Evolutionary conservation across 2,888 invertebrate genomes (phyloP), one percentile per base, ranked within the genome.

Genomic region (Prenolepis imparis): DNA sequence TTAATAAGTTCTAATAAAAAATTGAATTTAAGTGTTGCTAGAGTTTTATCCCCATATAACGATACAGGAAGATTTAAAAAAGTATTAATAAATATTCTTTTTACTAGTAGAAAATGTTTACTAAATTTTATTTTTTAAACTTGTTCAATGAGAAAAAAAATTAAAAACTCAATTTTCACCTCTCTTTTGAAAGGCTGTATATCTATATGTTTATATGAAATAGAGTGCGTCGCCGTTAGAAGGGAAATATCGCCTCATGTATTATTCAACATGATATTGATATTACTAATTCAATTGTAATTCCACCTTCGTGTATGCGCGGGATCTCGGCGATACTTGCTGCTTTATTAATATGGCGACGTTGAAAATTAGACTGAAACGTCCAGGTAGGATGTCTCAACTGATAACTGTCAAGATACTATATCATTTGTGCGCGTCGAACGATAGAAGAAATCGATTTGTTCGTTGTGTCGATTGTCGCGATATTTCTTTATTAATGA

Each of bases 251-350:
- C 84, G 83, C 82, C 82, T 86, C 80, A 87, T 89, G 88, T 85
- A 90, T 91, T 90, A 90, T 91, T 90, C 90, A 90, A 87, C 87
- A 68, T 32, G 41, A 85, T 90, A 85, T 87, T 80, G 86, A 87
- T 87, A 87, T 87, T 87, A 86, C 87, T 89, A 88, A 87, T 89
- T 85, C 83, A 85, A 91, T 89, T 88, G 85, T 82, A 81, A 89
- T 88, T 83, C 88, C 84, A 86, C 86, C 81, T 89, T 74, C 72
- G 77, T 73, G 67, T 66, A 63, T 44, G 82, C 82, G 66, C 77
- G 48, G 74, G 59, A 64, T 84, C 67, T 82, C 81, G 68, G 67
- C 61, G 84, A 85, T 88, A 86, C 84, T 85, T 81, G 88, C 84
- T 82, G 75, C 77, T 84, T 89, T 88, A 89, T 89, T 89, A 89